Evolutionary conservation across 2,113 vertebrate genomes (phyloP), one percentile per base, ranked within the genome.

Genomic region (Genyomyrus donnyi): DNA sequence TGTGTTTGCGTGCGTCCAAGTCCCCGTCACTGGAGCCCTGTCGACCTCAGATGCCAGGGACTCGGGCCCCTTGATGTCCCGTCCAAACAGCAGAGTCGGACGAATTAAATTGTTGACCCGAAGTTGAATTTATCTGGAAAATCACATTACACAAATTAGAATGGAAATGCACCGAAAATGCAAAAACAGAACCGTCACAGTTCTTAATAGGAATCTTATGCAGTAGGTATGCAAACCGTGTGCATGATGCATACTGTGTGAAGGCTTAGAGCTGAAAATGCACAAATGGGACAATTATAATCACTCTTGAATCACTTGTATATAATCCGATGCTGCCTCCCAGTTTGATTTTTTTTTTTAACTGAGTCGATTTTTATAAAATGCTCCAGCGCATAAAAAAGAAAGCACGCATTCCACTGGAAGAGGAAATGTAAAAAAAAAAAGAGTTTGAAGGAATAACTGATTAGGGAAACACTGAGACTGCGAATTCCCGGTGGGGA

Each of bases 201-300:
- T 56, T 88, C n/a, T 74, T 52, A 90, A 83, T 88, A 31, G 42
- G 90, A 46, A 88, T 88, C 66, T 56, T 88, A 87, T 83, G 70
- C 84, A 52, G 17, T 45, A 88, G 17, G 31, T 88, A 56, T 87
- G 49, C 85, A 10, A 10, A 2, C 52, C 49, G 58, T 27, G 48
- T 77, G 62, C 80, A 24, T 21, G 15, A 45, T 3, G 35, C 56
- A 39, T 42, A 15, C 85, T n/a, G 19, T 42, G 21, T 7, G 24
- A 15, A 88, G 45, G 35, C 39, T 24, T 2, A 46, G 3, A 24
- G 52, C 27, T 56, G 50, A 35, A 86, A 86, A 27, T 15, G 84
- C 84, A 85, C 3, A 87, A 52, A 31, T 27, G 56, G 56, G 21
- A 88, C 35, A 27, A 46, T 62, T 46, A 66, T 42, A 88, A 88